phyloP scores from a whole-genome alignment of 2,888 invertebrate species.

The Watsonalla binaria region DNA sequence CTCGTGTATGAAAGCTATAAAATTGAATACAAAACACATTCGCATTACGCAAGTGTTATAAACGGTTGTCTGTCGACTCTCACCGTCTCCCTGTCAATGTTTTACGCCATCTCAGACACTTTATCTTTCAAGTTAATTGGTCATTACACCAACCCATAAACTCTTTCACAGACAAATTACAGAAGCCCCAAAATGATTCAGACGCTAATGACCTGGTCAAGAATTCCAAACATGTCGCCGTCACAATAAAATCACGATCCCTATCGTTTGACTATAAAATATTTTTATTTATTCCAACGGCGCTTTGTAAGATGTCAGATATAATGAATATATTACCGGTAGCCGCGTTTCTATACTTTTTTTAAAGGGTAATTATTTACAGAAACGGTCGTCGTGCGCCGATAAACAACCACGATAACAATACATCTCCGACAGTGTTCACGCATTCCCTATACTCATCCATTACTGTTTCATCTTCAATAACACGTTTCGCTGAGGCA shows the following conservation, averaged over 20 bases:
- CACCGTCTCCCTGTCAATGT: constrained; percentile 17
- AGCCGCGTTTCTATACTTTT: constrained; percentile 63
- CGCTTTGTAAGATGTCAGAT: constrained; percentile 72
- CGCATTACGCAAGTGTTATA: constrained; percentile 31
- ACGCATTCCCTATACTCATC: constrained; percentile 76
- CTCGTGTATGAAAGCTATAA: too few species aligned
- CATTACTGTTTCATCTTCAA: constrained; percentile 78
- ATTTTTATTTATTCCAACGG: constrained; percentile 68
- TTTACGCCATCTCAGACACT: constrained; percentile 42
- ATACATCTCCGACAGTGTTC: constrained; percentile 75
- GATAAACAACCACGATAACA: constrained; percentile 76
- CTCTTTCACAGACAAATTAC: constrained; percentile 49
- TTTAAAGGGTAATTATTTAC: constrained; percentile 76
- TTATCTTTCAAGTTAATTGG: constrained; percentile 46
- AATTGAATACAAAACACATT: constrained; percentile 31
- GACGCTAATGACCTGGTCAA: constrained; percentile 31
- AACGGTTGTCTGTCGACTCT: constrained; percentile 32
- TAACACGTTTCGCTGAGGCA: constrained; percentile 67
- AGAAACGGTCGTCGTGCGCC: constrained; percentile 69
- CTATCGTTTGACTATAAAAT: constrained; percentile 51
- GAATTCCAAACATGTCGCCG: constrained; percentile 50
- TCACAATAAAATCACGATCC: constrained; percentile 46
- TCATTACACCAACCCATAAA: constrained; percentile 34
- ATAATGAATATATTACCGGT: constrained; percentile 77
- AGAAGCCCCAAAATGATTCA: constrained; percentile 41